phyloP scores from a whole-genome alignment of 2,888 invertebrate genomes.

The Tuta absoluta region DNA sequence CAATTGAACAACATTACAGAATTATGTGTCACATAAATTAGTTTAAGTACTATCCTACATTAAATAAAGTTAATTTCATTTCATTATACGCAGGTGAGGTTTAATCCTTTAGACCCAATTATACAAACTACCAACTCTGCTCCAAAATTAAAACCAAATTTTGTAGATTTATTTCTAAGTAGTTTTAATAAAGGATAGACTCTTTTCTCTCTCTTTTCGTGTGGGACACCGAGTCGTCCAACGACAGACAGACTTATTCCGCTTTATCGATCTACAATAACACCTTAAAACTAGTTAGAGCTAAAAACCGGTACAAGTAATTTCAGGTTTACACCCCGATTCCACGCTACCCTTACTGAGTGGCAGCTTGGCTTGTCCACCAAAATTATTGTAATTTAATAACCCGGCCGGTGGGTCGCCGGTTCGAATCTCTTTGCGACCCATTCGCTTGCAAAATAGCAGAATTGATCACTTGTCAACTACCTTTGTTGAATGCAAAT shows the following conservation, averaged over 20 bases:
- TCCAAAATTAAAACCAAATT: no score
- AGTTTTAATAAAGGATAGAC: no score
- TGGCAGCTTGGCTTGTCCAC: constrained; percentile 13
- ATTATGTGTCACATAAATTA: no score
- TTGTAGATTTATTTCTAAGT: no score
- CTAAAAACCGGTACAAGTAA: constrained; percentile 29
- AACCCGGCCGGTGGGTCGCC: constrained; percentile 52
- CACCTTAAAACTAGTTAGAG: constrained; percentile 17
- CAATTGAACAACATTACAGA: no score
- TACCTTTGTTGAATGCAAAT: constrained; percentile 53
- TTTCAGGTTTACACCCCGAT: constrained; percentile 38
- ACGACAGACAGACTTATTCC: background rate
- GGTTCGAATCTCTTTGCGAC: constrained; percentile 47
- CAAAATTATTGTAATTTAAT: constrained; percentile 77
- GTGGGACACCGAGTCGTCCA: no score
- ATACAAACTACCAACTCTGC: no score
- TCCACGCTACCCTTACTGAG: constrained; percentile 35
- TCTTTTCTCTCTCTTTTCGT: no score
- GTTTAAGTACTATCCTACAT: no score
- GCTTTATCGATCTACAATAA: background rate
- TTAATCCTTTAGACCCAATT: no score
- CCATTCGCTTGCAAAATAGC: constrained; percentile 63
- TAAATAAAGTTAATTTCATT: no score
- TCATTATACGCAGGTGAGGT: no score
- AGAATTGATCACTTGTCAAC: constrained; percentile 77